These are phyloP conservation scores for Monopis laevigella DNA, from an alignment of 2,888 invertebrate species.

Conservation along the genomic window DNA sequence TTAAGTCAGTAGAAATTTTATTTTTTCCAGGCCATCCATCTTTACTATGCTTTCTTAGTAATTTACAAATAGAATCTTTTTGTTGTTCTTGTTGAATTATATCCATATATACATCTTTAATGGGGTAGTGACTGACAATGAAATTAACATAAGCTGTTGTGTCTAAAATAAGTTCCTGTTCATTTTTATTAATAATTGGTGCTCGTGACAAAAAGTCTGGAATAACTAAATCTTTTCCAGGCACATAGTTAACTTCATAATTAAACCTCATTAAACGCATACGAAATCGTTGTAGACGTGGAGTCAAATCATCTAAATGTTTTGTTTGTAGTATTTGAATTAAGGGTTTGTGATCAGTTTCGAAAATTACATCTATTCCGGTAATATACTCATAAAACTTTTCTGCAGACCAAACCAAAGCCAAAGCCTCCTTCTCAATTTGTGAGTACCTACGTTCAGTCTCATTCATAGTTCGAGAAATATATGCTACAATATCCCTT, in stretches of 20 bases:
- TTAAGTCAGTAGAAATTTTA: not conserved
- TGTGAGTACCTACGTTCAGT: slow-evolving; percentile 10
- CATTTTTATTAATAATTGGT: not conserved
- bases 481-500: slow-evolving; percentile 11
- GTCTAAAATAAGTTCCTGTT: not conserved
- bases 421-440: slow-evolving; percentile 14
- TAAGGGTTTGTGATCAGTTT: slow-evolving; percentile 17
- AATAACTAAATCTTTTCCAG: slow-evolving; percentile 20
- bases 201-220: slow-evolving; percentile 20
- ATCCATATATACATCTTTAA: slow-evolving; percentile 3
- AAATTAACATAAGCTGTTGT: slow-evolving; percentile 1
- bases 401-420: slow-evolving; percentile 12
- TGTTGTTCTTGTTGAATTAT: slow-evolving; percentile 4
- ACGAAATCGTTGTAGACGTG: slow-evolving; percentile 17
- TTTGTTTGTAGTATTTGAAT: slow-evolving; percentile 17
- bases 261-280: slow-evolving; percentile 21
- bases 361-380: slow-evolving; percentile 2
- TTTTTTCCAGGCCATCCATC: slow-evolving; percentile 8
- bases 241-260: slow-evolving; percentile 19
- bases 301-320: slow-evolving; percentile 16
- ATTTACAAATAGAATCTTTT: slow-evolving; percentile 4
- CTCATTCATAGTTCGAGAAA: slow-evolving; percentile 8
- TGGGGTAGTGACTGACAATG: not conserved
- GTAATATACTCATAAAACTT: slow-evolving; percentile 11
- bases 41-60: not conserved